Evolutionary conservation across 2,113 vertebrate species (phyloP).

Genomic region (Cyanocitta stelleri): DNA sequence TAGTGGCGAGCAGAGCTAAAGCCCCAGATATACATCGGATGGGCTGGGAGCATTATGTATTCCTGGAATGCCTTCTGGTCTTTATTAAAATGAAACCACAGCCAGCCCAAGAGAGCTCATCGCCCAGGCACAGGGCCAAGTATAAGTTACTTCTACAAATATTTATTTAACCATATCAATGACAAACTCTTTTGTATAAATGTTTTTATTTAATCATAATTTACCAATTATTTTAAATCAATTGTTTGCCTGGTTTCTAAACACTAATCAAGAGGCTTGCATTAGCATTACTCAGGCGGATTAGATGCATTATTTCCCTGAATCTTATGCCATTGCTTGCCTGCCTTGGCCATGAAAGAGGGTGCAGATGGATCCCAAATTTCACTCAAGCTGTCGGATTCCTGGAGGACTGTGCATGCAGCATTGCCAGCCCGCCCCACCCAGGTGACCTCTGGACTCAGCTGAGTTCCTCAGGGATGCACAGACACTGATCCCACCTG

Average conservation of each 20-base stretch:
- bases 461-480: background rate
- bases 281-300: constrained; percentile 65
- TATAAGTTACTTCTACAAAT: constrained; percentile 70
- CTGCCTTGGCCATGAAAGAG: constrained; percentile 29
- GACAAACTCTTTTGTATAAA: constrained; percentile 72
- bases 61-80: constrained; percentile 67
- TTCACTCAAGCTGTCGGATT: background rate
- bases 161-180: constrained; percentile 75
- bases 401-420: background rate
- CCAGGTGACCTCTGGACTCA: background rate
- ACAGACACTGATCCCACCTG: background rate
- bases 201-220: constrained; percentile 74
- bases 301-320: constrained; percentile 60
- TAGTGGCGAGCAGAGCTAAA: constrained; percentile 16
- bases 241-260: constrained; percentile 72
- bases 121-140: constrained; percentile 58
- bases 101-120: constrained; percentile 66
- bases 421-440: background rate
- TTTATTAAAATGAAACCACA: constrained; percentile 70
- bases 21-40: constrained; percentile 28
- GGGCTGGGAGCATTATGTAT: constrained; percentile 48
- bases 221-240: constrained; percentile 75
- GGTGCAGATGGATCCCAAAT: constrained; percentile 24
- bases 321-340: constrained; percentile 32
- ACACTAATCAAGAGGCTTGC: constrained; percentile 71